A percentile compares a stretch with the other conserved stretches of the same genome.
Conservation (phyloP, 2,797 vertebrate genomes). For the Champsocephalus gunnari region DNA sequence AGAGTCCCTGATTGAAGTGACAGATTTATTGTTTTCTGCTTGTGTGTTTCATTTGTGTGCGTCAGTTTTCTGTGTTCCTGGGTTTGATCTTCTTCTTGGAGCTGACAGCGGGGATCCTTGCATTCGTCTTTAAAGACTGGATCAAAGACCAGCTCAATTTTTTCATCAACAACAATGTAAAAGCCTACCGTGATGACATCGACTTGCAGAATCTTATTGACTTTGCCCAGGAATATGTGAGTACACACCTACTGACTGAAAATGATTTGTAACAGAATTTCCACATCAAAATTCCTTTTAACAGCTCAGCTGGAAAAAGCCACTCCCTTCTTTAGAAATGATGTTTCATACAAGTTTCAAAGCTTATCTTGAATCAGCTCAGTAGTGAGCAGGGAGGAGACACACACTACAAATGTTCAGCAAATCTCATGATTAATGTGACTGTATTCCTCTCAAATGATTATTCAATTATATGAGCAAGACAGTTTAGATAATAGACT, state of each 20-base stretch:
- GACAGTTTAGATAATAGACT: slow-evolving; percentile 57
- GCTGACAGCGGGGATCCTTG: slow-evolving; percentile 92
- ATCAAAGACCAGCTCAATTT: slow-evolving; percentile 96
- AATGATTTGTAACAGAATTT: background rate
- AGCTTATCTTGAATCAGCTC: slow-evolving; percentile 23
- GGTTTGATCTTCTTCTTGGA: slow-evolving; percentile 96
- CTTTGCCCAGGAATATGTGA: slow-evolving; percentile 96
- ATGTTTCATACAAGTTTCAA: slow-evolving; percentile 9
- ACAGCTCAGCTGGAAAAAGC: background rate
- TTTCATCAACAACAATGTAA: slow-evolving; percentile 96
- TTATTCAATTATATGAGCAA: slow-evolving; percentile 64
- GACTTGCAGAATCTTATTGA: slow-evolving; percentile 97
- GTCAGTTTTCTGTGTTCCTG: slow-evolving; percentile 94
- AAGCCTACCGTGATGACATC: slow-evolving; percentile 96
- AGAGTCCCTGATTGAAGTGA: slow-evolving; percentile 34
- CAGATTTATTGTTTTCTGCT: slow-evolving; percentile 35
- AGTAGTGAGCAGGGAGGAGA: slow-evolving; percentile 20
- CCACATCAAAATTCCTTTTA: background rate
- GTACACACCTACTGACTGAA: slow-evolving; percentile 60
- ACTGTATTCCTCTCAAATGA: slow-evolving; percentile 50
- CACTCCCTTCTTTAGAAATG: slow-evolving; percentile 10
- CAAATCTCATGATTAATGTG: slow-evolving; percentile 51
- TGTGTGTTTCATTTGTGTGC: slow-evolving; percentile 21
- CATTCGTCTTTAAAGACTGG: slow-evolving; percentile 96
- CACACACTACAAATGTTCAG: slow-evolving; percentile 17